Base-by-base conservation (phyloP, 1,140 invertebrate genomes). In the Megalonaias nervosa region DNA sequence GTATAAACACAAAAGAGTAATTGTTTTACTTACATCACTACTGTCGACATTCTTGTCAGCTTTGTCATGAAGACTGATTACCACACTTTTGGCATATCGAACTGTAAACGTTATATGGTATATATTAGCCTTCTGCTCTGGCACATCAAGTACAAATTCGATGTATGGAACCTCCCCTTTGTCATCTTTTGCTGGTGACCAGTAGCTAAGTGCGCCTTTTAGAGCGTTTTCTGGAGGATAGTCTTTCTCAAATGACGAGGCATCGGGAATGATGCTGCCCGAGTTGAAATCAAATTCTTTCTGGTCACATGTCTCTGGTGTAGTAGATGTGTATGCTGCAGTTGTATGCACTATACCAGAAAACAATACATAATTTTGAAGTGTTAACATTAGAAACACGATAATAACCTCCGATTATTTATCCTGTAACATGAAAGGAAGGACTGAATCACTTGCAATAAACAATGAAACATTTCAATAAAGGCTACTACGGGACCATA, bases 1-100 rank as follows among this genome's bases (percentile, higher is more conserved):
- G 31, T 31, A 31, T 5, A n/a, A n/a, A 5, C 31, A 31, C 2
- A 31, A 31, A 31, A 31, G 5, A 31, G 31, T 5, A 5, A 31
- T 31, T 31, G 6, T 9, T 48, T 48, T 71, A 69, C 76, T 78
- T 74, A 78, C 76, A 38, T 78, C 76, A 65, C 76, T 78, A 58
- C 71, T 78, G 58, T 78, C 76, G 6, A 78, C 76, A 56, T 78
- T 78, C 65, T 67, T 72, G 71, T 67, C 66, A 12, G 60, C 61
- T 58, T 57, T 69, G 55, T 73, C 69, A 48, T 68, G 68, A n/a
- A 78, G 66, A n/a, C 60, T 60, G 19, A 78, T 57, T 11, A 69
- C 67, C 48, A 74, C 71, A 48, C 48, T 73, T 26, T 69, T 78
- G 9, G 76, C 60, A 56, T 68, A 78, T 2, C 76, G 64, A 15